Percentiles rank a stretch among this genome's conserved stretches.
Conservation (phyloP, 2,113 vertebrate genomes). For the Hyla sarda region DNA sequence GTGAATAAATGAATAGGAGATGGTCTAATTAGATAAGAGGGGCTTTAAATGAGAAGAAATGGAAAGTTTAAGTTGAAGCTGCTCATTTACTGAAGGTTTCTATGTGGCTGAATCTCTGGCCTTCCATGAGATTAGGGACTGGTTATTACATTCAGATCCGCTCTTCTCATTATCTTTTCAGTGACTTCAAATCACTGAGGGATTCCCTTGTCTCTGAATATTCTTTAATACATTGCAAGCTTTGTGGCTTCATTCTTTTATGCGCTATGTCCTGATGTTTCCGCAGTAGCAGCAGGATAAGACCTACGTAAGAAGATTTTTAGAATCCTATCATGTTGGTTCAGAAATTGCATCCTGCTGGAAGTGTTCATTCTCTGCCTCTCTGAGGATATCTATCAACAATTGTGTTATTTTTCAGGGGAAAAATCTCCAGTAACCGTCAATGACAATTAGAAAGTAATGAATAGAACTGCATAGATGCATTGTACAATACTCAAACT, state of each 20-base stretch:
- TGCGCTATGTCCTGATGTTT: background rate
- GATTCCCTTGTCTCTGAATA: constrained; percentile 2
- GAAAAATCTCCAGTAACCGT: background rate
- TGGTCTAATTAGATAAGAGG: constrained; percentile 4
- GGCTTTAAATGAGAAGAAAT: background rate
- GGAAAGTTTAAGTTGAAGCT: background rate
- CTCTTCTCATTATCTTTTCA: constrained; percentile 5
- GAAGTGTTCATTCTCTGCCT: background rate
- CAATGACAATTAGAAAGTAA: background rate
- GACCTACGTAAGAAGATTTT: background rate
- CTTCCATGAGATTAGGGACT: constrained; percentile 10
- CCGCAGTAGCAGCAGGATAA: background rate
- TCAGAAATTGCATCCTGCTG: background rate
- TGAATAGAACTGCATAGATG: too few species aligned
- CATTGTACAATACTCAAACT: too few species aligned
- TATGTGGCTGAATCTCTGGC: background rate
- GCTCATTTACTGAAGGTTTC: constrained; percentile 7
- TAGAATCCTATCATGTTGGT: background rate
- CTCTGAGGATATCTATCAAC: background rate
- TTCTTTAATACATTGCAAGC: background rate
- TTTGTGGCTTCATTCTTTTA: background rate
- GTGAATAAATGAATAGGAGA: background rate
- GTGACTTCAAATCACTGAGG: background rate
- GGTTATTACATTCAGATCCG: constrained; percentile 12
- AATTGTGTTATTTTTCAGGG: too few species aligned